Evolutionary conservation across 2,888 invertebrate species (phyloP).

Genomic region (Apodemia zela): DNA sequence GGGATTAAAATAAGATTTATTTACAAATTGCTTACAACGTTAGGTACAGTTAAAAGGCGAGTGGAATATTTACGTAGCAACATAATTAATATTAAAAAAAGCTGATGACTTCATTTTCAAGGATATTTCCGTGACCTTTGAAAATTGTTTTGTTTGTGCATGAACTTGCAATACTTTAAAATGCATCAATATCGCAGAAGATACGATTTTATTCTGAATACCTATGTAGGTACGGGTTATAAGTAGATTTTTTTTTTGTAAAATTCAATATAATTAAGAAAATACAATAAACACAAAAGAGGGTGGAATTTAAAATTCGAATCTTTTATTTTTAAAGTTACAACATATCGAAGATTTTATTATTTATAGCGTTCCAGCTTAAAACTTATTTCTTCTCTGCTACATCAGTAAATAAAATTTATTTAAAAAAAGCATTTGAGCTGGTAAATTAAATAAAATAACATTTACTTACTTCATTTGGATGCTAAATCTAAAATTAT

Average conservation of each 20-base stretch:
- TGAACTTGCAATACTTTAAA: neutral
- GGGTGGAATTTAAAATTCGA: slow-evolving; percentile 6
- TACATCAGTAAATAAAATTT: neutral
- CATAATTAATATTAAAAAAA: too few species aligned
- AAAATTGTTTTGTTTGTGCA: neutral
- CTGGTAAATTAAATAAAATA: slow-evolving; percentile 14
- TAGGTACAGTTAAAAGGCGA: too few species aligned
- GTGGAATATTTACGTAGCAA: too few species aligned
- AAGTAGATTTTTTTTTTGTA: too few species aligned
- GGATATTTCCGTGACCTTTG: neutral
- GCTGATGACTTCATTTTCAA: too few species aligned
- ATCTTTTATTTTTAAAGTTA: neutral
- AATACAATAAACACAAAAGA: neutral
- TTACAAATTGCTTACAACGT: too few species aligned
- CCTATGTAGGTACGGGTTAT: too few species aligned
- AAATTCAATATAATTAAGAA: neutral
- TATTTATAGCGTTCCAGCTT: neutral
- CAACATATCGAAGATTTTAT: neutral
- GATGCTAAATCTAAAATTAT: slow-evolving; percentile 22
- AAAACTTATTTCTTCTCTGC: neutral
- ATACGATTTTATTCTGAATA: neutral
- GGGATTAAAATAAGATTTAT: too few species aligned
- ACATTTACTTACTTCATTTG: slow-evolving; percentile 36
- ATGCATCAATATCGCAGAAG: neutral
- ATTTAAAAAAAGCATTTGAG: slow-evolving; percentile 15